These are phyloP conservation scores for Anas platyrhynchos DNA, from an alignment of 2,113 vertebrate genomes.

Conservation along the genomic window DNA sequence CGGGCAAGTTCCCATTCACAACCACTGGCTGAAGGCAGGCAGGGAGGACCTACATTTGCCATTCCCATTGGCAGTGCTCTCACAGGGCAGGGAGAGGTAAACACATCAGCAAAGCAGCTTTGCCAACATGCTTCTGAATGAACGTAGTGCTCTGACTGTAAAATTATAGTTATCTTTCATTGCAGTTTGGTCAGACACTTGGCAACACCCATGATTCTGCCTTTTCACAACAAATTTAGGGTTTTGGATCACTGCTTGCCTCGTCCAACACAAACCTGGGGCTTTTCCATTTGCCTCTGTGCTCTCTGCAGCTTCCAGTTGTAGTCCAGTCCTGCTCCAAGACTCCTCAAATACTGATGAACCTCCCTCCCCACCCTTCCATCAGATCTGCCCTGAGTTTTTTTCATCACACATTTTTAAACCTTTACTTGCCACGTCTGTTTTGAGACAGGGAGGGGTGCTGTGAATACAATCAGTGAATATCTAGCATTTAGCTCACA, in stretches of 20 bases:
- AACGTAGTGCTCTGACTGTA: neutral
- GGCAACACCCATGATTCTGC: neutral
- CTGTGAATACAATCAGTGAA: neutral
- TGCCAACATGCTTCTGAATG: neutral
- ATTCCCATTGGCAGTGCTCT: accelerated
- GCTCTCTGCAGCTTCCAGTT: neutral
- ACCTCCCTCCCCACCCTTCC: neutral
- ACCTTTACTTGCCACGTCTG: neutral
- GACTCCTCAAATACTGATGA: accelerated
- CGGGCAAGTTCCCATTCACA: accelerated
- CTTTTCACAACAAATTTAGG: neutral
- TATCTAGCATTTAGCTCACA: neutral
- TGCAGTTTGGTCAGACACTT: neutral
- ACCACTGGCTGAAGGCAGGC: neutral
- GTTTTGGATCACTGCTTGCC: neutral
- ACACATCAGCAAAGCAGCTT: neutral
- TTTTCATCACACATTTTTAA: neutral
- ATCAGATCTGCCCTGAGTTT: neutral
- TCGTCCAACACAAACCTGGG: neutral
- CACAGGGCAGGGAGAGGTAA: neutral
- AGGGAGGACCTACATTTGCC: neutral
- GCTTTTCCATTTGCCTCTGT: accelerated
- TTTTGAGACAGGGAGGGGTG: neutral
- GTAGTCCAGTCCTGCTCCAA: neutral
- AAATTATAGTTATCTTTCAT: neutral